Conservation (phyloP, 2,797 vertebrate genomes). For the Notoglanidium macrostoma region DNA sequence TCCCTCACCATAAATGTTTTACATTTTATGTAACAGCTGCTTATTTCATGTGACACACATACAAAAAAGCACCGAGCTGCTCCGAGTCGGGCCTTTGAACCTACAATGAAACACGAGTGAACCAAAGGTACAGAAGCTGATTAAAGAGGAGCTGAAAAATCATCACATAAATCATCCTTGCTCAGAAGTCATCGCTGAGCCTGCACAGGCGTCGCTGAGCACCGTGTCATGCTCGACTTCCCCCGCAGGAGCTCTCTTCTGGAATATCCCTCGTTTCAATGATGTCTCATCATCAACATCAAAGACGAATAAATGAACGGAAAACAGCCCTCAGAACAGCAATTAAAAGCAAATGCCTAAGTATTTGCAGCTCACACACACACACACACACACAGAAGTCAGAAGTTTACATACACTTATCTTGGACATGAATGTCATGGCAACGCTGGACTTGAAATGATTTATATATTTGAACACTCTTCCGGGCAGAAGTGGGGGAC, state of each 20-base stretch:
- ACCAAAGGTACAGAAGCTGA: constrained; percentile 44
- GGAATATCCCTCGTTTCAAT: constrained; percentile 60
- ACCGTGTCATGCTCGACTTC: constrained; percentile 12
- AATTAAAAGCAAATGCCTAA: constrained; percentile 56
- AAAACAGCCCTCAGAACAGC: constrained; percentile 60
- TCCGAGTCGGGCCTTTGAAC: constrained; percentile 50
- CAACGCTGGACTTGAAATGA: too few relatives aligned
- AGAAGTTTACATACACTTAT: not conserved
- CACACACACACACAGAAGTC: constrained; percentile 34
- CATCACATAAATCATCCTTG: constrained; percentile 53
- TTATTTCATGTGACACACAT: constrained; percentile 3
- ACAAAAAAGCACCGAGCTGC: not conserved
- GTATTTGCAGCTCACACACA: constrained; percentile 27
- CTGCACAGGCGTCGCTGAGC: constrained; percentile 48
- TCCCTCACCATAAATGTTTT: not conserved
- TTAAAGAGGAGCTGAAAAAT: constrained; percentile 55
- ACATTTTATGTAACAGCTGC: not conserved
- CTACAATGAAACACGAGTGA: constrained; percentile 40
- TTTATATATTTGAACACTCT: too few relatives aligned
- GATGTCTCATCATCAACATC: constrained; percentile 70
- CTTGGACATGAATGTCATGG: too few relatives aligned
- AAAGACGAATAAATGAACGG: constrained; percentile 64
- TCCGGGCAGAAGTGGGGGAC: too few relatives aligned
- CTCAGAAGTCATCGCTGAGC: constrained; percentile 50
- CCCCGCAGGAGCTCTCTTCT: constrained; percentile 1